A percentile compares a stretch with the other conserved stretches of the same genome.
Conservation (phyloP, 1,140 invertebrate species). For the Drosophila kohkoa region DNA sequence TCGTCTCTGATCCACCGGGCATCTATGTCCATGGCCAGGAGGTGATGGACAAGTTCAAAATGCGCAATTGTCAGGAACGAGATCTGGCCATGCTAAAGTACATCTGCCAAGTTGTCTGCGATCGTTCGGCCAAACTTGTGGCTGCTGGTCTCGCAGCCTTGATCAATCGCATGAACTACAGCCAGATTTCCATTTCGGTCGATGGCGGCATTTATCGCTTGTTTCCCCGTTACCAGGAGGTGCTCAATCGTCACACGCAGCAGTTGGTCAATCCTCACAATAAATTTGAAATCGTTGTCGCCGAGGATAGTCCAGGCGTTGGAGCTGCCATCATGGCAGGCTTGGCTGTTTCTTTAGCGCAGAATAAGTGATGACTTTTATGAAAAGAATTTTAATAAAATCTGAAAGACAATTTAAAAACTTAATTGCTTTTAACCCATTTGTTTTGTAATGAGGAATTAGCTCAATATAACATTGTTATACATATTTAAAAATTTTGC, state of each 20-base stretch:
- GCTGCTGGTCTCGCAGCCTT: constrained; percentile 93
- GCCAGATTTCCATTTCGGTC: constrained; percentile 96
- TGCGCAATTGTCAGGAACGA: constrained; percentile 91
- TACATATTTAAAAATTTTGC: too few species aligned
- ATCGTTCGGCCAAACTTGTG: constrained; percentile 95
- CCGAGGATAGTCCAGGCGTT: constrained; percentile 64
- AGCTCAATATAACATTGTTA: too few species aligned
- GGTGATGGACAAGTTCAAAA: constrained; percentile 93
- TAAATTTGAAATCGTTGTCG: constrained; percentile 47
- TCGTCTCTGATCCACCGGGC: constrained; percentile 93
- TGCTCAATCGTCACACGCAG: constrained; percentile 33
- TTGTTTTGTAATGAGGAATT: too few species aligned
- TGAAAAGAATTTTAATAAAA: background rate
- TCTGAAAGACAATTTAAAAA: too few species aligned
- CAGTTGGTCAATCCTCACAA: constrained; percentile 16
- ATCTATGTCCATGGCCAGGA: constrained; percentile 93
- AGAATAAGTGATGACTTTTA: background rate
- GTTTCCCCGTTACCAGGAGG: constrained; percentile 88
- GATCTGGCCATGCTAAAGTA: constrained; percentile 95
- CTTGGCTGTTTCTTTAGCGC: constrained; percentile 10
- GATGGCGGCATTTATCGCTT: constrained; percentile 99
- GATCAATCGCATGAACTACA: constrained; percentile 93
- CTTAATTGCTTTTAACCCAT: too few species aligned
- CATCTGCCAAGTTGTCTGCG: constrained; percentile 95
- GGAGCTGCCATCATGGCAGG: constrained; percentile 67